Conservation (phyloP, 1,140 invertebrate genomes). For the Aphidius gifuensis region DNA sequence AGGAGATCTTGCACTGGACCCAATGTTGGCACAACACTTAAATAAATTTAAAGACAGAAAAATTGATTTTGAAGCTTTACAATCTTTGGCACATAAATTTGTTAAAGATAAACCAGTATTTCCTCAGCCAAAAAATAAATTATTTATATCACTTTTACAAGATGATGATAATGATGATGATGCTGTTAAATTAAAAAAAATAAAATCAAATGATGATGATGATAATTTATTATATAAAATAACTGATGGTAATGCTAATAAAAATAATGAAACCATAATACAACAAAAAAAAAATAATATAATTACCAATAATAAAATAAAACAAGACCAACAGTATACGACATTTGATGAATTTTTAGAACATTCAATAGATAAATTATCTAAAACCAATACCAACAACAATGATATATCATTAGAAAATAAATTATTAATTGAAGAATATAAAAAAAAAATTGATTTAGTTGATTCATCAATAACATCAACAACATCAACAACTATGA, state of each 20-base stretch:
- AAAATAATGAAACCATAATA: background rate
- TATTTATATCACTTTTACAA: slow-evolving; percentile 32
- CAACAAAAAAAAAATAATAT: background rate
- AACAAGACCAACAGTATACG: background rate
- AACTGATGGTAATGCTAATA: background rate
- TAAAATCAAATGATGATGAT: background rate
- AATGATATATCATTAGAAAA: slow-evolving; percentile 4
- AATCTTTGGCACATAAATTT: slow-evolving; percentile 35
- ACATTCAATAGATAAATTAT: slow-evolving; percentile 14
- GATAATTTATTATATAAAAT: background rate
- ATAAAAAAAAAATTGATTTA: slow-evolving; percentile 12
- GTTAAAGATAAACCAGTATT: slow-evolving; percentile 30
- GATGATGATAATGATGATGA: slow-evolving; percentile 12
- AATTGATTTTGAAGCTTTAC: slow-evolving; percentile 44
- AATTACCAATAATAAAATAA: background rate
- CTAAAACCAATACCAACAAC: background rate
- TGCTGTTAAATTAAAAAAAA: too few species aligned
- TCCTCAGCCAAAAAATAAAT: slow-evolving; percentile 37
- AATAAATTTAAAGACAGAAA: slow-evolving; percentile 63
- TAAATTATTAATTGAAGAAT: slow-evolving; percentile 16
- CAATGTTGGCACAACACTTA: slow-evolving; percentile 59
- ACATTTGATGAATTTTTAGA: slow-evolving; percentile 31
- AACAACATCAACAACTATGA: background rate
- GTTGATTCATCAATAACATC: background rate
- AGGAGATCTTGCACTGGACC: slow-evolving; percentile 55